phyloP scores from a whole-genome alignment of 2,888 invertebrate species.

The Atethmia centrago region DNA sequence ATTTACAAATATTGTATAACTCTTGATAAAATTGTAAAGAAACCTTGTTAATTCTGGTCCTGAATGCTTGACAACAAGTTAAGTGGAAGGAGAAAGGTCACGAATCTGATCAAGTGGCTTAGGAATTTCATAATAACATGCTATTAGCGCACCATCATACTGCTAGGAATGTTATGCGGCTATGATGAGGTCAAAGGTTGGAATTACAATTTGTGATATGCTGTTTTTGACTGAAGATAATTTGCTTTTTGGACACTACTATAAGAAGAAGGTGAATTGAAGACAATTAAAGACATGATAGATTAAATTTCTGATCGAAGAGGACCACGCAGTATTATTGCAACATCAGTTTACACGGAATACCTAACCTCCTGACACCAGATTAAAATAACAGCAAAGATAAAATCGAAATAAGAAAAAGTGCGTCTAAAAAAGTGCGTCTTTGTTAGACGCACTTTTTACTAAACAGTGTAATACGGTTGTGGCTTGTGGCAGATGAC shows the following conservation, averaged over 20 bases:
- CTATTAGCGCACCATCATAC: conserved; percentile 17
- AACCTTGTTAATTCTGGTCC: neutral
- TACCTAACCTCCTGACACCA: neutral
- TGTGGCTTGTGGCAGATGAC: conserved; percentile 43
- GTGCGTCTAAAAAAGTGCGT: too few species aligned
- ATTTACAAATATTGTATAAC: conserved; percentile 47
- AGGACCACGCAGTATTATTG: conserved; percentile 1
- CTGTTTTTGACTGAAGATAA: conserved; percentile 28
- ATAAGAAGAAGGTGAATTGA: conserved; percentile 1
- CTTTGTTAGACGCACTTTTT: conserved; percentile 46
- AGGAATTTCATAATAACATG: conserved; percentile 48
- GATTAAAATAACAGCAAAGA: conserved; percentile 24
- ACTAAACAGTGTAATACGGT: conserved; percentile 36
- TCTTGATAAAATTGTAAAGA: conserved; percentile 40
- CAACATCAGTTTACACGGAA: conserved; percentile 19
- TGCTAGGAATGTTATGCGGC: conserved; percentile 22
- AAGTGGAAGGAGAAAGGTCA: conserved; percentile 38
- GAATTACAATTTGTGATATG: conserved; percentile 38
- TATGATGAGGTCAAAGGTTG: conserved; percentile 37
- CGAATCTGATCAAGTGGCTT: conserved; percentile 20
- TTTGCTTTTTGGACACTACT: conserved; percentile 18
- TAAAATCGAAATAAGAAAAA: conserved; percentile 41
- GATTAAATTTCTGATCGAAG: neutral
- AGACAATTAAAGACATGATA: conserved; percentile 12
- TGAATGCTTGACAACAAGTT: conserved; percentile 9